A percentile compares a stretch with the other conserved stretches of the same genome.
These are phyloP conservation scores for Polyploca ridens DNA, from an alignment of 2,888 invertebrate species.

Conservation along the genomic window DNA sequence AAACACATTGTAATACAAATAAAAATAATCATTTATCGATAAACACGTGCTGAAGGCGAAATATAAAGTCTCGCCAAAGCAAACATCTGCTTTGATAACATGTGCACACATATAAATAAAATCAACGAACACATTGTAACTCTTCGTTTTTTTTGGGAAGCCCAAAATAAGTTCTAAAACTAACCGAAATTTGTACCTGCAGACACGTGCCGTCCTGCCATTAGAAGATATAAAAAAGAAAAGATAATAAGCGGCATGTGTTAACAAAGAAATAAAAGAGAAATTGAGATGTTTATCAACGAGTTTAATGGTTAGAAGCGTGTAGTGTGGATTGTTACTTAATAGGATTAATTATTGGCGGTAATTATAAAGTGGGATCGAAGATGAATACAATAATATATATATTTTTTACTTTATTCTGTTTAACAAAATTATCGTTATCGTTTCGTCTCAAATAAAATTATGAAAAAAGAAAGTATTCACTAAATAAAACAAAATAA, in stretches of 20 bases:
- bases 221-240: conserved; percentile 46
- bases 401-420: too few relatives aligned
- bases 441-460: not conserved
- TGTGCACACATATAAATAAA: conserved; percentile 39
- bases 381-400: not conserved
- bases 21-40: conserved; percentile 41
- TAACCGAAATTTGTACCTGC: conserved; percentile 53
- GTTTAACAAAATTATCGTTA: too few relatives aligned
- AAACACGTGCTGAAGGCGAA: conserved; percentile 40
- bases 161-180: conserved; percentile 39
- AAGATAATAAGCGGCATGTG: conserved; percentile 42
- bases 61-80: conserved; percentile 42
- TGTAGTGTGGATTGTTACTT: not conserved
- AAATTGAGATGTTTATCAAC: conserved; percentile 19
- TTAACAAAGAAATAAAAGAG: conserved; percentile 37
- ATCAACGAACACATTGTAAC: conserved; percentile 27
- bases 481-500: not conserved
- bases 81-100: conserved; percentile 52
- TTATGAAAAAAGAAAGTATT: not conserved
- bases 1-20: conserved; percentile 28
- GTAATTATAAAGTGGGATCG: not conserved
- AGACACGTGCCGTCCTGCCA: conserved; percentile 51
- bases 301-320: not conserved
- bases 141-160: conserved; percentile 14
- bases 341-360: not conserved